Evolutionary conservation across 2,113 vertebrate species (phyloP), one percentile per base, ranked within the genome.

Genomic region (Cheirogaleus medius): DNA sequence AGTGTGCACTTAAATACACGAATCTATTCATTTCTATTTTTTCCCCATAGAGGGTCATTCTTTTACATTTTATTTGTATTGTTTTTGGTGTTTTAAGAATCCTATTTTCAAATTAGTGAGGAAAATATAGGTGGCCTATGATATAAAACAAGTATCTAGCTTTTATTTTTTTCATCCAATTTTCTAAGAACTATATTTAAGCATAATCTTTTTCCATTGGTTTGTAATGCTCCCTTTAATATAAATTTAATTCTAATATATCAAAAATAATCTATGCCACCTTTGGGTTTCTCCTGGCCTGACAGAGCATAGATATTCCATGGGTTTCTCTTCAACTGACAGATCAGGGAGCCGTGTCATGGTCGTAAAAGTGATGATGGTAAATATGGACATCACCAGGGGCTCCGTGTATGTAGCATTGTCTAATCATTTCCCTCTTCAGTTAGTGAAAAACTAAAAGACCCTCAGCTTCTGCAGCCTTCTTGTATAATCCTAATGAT

Each of bases 331-430:
- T 52, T 47, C 20, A 77, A 2, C 9, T 18, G 15, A 13, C 10
- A 37, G 42, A 1, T 27, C 6, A 8, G 20, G 6, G 32, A 71
- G 42, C 27, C 3, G 3, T 17, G 20, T 12, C 37, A 0, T 1
- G 11, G 8, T 29, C 3, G 29, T 17, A 7, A 37, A 42, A 5
- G 4, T 27, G 52, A 27, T 49, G 7, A 1, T 32, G 8, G 0
- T 34, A 54, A 63, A 7, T 9, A 7, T 6, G 13, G 11, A 4
- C 1, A 2, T 15, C 17, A 15, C 10, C 14, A 23, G 7, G 12
- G 23, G 1, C 4, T 25, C 8, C 2, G 32, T 12, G 17, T 71
- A 4, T 58, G 1, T 21, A 17, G 21, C 23, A 7, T 34, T 54
- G 60, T 11, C 32, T 76, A 49, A 20, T 49, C 17, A 32, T 25